Base-by-base conservation (phyloP, 2,113 vertebrate genomes). In the Xiphias gladius region DNA sequence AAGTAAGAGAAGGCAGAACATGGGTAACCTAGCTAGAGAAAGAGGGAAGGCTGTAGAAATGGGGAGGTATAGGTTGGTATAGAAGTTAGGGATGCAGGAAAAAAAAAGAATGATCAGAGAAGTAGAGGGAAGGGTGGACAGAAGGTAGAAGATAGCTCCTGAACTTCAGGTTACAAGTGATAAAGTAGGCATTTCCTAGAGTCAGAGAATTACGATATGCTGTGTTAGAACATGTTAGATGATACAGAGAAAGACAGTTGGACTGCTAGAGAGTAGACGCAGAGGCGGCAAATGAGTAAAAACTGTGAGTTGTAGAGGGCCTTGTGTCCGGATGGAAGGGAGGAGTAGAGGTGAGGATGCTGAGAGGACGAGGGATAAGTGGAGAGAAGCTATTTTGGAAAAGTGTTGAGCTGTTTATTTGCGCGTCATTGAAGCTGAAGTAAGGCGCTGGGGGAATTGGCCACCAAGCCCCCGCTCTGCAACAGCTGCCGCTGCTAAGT, bases 401-500 rank as follows among this genome's bases (percentile, higher is more conserved):
- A 97, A 96, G 94, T 96, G 97, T 96, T 96, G 96, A 95, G 95
- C 96, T 97, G 96, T 96, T 97, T 96, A 96, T 97, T 95, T 97
- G 96, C 96, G 94, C 96, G 96, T 98, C 97, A 97, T 97, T 99
- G 97, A 97, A 97, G 98, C 97, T 97, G 97, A 99, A 99, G 97
- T 97, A 97, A 98, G 96, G 96, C 97, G 97, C 97, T 96, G 94
- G 96, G 98, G 98, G 97, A 98, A 97, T 98, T 97, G 96, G 96
- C 97, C 96, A 97, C 96, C 96, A 95, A 97, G 96, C 96, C 96
- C 96, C 92, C 50, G 95, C 96, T 95, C 95, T 64, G 96, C 96
- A 99, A 98, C 98, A 99, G 97, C 98, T 99, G 98, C 97, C 96
- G 97, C 96, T 96, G 96, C 97, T 99, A 99, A 99, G 98, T 99